Conservation (phyloP, 2,113 vertebrate genomes). For the Clinocottus analis region DNA sequence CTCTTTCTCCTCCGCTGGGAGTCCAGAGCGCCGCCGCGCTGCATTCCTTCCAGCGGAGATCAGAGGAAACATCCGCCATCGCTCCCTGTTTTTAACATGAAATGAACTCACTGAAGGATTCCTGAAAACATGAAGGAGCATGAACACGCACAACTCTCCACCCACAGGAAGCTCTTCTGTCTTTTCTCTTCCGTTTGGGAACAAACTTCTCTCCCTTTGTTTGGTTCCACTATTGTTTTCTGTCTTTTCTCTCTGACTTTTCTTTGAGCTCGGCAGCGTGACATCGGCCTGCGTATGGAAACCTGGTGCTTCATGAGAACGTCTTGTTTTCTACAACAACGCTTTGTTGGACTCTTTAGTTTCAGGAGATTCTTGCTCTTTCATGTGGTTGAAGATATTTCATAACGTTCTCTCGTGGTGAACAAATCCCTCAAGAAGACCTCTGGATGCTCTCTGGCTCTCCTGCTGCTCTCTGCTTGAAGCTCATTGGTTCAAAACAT, state of each 20-base stretch:
- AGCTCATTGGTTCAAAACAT: no score
- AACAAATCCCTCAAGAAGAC: not conserved
- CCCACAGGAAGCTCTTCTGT: not conserved
- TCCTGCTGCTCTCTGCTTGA: not conserved
- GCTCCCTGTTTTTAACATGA: not conserved
- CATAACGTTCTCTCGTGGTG: not conserved
- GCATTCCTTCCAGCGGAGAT: conserved; percentile 55
- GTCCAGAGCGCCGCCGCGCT: conserved; percentile 27
- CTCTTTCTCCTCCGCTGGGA: conserved; percentile 46
- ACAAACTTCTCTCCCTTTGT: not conserved
- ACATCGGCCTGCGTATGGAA: not conserved
- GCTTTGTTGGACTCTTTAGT: no score
- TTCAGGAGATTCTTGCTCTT: not conserved
- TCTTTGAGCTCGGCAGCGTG: not conserved
- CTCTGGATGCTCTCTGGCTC: not conserved
- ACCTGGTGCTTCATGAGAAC: not conserved
- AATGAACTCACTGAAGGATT: not conserved
- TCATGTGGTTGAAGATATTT: not conserved
- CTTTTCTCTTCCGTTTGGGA: not conserved
- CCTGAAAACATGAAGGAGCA: not conserved
- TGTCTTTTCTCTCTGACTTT: conserved; percentile 5
- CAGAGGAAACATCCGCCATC: conserved; percentile 5
- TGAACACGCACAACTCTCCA: not conserved
- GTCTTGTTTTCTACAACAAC: not conserved
- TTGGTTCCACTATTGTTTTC: not conserved